phyloP scores from a whole-genome alignment of 2,888 invertebrate species.

The Teinopalpus imperialis region DNA sequence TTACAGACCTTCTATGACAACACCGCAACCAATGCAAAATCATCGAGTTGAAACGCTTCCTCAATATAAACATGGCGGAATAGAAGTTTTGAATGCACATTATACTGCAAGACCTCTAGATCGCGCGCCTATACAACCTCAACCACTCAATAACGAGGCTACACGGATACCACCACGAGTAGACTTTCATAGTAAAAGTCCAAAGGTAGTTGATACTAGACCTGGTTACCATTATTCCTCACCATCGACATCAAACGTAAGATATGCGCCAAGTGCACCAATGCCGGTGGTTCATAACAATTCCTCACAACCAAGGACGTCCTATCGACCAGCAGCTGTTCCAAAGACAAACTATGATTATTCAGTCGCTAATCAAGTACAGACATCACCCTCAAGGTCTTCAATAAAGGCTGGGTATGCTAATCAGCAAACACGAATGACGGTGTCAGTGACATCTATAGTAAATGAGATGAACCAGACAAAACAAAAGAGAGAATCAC shows the following conservation, averaged over 20 bases:
- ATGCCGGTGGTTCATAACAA: slow-evolving; percentile 57
- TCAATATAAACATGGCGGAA: slow-evolving; percentile 57
- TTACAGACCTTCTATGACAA: slow-evolving; percentile 56
- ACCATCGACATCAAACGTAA: slow-evolving; percentile 63
- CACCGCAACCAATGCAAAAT: slow-evolving; percentile 55
- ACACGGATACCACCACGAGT: slow-evolving; percentile 52
- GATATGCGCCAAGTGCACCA: slow-evolving; percentile 50
- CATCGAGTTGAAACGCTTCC: slow-evolving; percentile 63
- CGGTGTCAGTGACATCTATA: slow-evolving; percentile 73
- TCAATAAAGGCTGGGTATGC: slow-evolving; percentile 62
- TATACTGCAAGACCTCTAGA: slow-evolving; percentile 58
- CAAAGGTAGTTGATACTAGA: slow-evolving; percentile 54
- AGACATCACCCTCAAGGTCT: slow-evolving; percentile 62
- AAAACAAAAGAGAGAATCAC: slow-evolving; percentile 87
- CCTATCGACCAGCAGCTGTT: slow-evolving; percentile 52
- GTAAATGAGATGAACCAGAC: slow-evolving; percentile 76
- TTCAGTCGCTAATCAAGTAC: slow-evolving; percentile 52
- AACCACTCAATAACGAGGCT: slow-evolving; percentile 52
- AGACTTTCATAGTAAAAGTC: slow-evolving; percentile 55
- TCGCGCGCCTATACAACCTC: slow-evolving; percentile 53
- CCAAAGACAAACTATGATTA: slow-evolving; percentile 65
- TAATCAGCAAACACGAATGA: slow-evolving; percentile 70
- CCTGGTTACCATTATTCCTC: slow-evolving; percentile 57
- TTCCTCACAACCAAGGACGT: slow-evolving; percentile 45
- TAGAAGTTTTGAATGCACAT: slow-evolving; percentile 55